These are phyloP conservation scores for Macrosteles quadrilineatus DNA, from an alignment of 1,140 invertebrate genomes.

Conservation along the genomic window DNA sequence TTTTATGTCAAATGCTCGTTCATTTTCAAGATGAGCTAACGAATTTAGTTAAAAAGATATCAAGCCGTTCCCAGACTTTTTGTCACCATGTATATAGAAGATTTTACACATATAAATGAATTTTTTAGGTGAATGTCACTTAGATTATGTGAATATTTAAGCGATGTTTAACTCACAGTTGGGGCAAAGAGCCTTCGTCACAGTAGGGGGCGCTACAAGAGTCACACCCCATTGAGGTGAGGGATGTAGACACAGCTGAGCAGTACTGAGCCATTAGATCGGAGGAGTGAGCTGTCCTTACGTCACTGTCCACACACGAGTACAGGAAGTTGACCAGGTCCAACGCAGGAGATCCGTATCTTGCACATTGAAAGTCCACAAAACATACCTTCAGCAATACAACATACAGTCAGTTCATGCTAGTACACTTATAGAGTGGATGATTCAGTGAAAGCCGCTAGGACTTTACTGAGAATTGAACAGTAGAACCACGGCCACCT, in stretches of 20 bases:
- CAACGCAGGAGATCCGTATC: slow-evolving; percentile 67
- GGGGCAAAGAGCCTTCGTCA: not conserved
- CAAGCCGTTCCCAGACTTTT: no score
- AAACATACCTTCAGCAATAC: slow-evolving; percentile 58
- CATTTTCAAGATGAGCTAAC: no score
- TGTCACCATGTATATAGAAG: no score
- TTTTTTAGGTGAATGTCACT: no score
- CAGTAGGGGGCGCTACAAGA: not conserved
- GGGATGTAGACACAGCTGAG: not conserved
- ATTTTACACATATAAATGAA: no score
- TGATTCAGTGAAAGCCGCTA: no score
- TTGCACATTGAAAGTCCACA: slow-evolving; percentile 68
- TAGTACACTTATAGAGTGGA: no score
- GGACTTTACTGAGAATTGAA: no score
- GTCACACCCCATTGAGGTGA: not conserved
- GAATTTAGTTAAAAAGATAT: no score
- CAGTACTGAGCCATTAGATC: slow-evolving; percentile 53
- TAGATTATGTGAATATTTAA: no score
- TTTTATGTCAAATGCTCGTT: no score
- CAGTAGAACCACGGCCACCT: no score
- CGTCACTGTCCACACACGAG: slow-evolving; percentile 62
- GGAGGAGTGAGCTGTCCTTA: slow-evolving; percentile 58
- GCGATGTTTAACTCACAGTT: not conserved
- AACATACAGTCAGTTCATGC: not conserved
- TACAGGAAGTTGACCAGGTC: slow-evolving; percentile 68